Conservation (phyloP, 1,140 invertebrate species). For the Patella vulgata region DNA sequence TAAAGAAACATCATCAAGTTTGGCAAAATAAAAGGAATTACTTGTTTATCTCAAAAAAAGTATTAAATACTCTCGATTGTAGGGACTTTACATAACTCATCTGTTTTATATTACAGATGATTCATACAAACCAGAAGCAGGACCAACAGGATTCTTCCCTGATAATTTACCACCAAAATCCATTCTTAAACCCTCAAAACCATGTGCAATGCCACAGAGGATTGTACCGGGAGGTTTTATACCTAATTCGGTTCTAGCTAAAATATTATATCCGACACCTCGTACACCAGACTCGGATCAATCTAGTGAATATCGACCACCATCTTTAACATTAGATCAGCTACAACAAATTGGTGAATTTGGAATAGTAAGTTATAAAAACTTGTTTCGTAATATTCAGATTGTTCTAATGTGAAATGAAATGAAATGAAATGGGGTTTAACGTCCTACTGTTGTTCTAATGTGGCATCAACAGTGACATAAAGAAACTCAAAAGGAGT, state of each 20-base stretch:
- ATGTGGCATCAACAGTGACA: no score
- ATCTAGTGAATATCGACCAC: conserved; percentile 42
- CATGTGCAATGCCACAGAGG: conserved; percentile 12
- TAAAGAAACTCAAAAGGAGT: no score
- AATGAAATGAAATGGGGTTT: no score
- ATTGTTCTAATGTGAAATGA: background rate
- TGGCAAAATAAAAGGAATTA: no score
- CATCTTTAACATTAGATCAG: conserved; percentile 46
- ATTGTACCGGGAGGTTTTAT: conserved; percentile 41
- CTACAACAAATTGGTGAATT: conserved; percentile 39
- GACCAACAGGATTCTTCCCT: conserved; percentile 58
- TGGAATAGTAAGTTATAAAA: background rate
- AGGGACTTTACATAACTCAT: no score
- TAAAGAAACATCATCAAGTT: no score
- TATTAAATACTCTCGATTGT: no score
- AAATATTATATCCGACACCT: conserved; percentile 55
- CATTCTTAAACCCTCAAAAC: conserved; percentile 41
- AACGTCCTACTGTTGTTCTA: no score
- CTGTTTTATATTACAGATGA: conserved; percentile 35
- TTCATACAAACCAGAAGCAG: conserved; percentile 43
- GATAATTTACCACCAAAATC: conserved; percentile 21
- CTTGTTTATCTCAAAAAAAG: no score
- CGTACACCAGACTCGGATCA: conserved; percentile 17
- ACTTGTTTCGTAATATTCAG: background rate
- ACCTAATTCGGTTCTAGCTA: conserved; percentile 61